A percentile compares a stretch with the other conserved stretches of the same genome.
Conservation (phyloP, 2,797 vertebrate genomes). For the Otolemur crassicaudatus region DNA sequence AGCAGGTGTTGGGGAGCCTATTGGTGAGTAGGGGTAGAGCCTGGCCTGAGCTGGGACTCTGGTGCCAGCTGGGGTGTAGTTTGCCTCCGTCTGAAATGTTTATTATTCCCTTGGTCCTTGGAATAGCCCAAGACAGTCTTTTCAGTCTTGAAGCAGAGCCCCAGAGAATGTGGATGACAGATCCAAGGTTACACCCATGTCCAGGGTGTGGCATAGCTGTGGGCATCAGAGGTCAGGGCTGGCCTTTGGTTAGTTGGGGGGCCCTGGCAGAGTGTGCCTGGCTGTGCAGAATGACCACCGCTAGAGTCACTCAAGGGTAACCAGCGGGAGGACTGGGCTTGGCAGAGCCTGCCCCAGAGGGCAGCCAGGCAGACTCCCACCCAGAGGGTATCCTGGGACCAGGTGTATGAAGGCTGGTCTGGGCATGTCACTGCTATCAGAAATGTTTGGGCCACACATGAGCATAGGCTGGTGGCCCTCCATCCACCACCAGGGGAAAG, state of each 20-base stretch:
- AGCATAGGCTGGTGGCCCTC: neutral
- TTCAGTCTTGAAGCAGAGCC: neutral
- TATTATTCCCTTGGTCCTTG: neutral
- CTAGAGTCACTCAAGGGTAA: neutral
- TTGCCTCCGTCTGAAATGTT: neutral
- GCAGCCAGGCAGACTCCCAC: neutral
- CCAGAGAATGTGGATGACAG: neutral
- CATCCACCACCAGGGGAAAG: neutral
- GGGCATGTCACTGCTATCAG: neutral
- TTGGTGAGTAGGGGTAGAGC: neutral
- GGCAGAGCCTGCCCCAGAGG: neutral
- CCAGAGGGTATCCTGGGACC: neutral
- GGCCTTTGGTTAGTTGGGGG: neutral
- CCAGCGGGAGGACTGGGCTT: neutral
- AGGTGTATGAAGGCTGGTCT: neutral
- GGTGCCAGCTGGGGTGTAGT: accelerated
- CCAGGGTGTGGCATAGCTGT: neutral
- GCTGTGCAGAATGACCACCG: neutral
- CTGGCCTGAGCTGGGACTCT: neutral
- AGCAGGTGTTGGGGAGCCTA: neutral
- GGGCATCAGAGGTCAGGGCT: too few species aligned
- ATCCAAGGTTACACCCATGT: neutral
- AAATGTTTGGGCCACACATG: neutral
- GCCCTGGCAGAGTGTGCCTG: too few species aligned
- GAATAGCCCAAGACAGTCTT: neutral